Evolutionary conservation across 1,140 invertebrate species (phyloP), one percentile per base, ranked within the genome.

Genomic region (Drosophila tsacasi): DNA sequence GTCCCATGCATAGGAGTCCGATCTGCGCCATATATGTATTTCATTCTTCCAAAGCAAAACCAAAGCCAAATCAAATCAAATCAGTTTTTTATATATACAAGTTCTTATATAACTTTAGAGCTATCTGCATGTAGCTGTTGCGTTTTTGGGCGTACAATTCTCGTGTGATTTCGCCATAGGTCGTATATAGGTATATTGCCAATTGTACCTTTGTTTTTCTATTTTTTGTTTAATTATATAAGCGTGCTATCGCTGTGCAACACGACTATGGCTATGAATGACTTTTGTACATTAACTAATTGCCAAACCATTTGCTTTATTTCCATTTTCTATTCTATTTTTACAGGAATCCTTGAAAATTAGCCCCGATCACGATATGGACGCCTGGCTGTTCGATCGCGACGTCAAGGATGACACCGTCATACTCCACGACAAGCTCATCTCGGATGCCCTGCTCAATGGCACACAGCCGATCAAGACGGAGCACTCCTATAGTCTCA

Each of bases 351-450:
- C 95, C n/a, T 90, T 95, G 81, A 95, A 95, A 80, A 83, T 92
- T 46, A 84, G 84, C 83, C 94, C 94, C 64, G 94, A 95, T 79
- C 92, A 94, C 42, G 94, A 94, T 60, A 94, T 95, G 93, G 92
- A 93, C 60, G 94, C 95, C 90, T 95, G 94, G 94, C 93, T 95
- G 75, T 94, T 94, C 69, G 95, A 95, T 79, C 93, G 95, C 30
- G 90, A 93, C 81, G 84, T 92, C 61, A 93, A 93, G 83, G 90
- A 89, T 77, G 79, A 87, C 52, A 80, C 85, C 49, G 97, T 98
- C 60, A 95, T 97, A 23, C 94, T 98, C 3, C 96, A 97, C 91
- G 97, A 98, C 93, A 95, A 97, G 78, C 94, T 98, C 82, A 98
- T 98, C 95, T 97, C 97, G 27, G 97, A 98, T 86, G 97, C 97